Evolutionary conservation across 2,888 invertebrate species (phyloP).

Genomic region (Drosophila borealis): DNA sequence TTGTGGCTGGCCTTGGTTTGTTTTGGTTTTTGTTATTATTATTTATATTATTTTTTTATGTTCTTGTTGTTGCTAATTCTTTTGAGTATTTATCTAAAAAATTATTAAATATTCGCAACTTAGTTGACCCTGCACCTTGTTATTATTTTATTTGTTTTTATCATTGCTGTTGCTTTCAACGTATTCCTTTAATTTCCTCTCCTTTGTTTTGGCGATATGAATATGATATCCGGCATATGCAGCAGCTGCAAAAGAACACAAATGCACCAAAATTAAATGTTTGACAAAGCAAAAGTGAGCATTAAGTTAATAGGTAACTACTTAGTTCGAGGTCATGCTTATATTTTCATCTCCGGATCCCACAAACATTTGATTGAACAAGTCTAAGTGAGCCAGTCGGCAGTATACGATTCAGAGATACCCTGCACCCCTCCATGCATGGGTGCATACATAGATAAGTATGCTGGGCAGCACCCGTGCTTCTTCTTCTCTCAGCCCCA

Average conservation of each 20-base stretch:
- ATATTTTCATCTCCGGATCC: no score
- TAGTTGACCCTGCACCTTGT: neutral
- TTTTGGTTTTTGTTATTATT: conserved; percentile 1
- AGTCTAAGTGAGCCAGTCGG: no score
- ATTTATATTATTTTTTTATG: neutral
- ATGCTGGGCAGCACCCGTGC: no score
- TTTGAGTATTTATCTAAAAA: conserved; percentile 31
- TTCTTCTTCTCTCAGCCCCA: no score
- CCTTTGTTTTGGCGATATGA: conserved; percentile 58
- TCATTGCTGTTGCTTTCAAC: conserved; percentile 36
- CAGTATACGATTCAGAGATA: no score
- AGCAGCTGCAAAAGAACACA: conserved; percentile 60
- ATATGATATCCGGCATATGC: conserved; percentile 52
- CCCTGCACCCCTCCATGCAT: no score
- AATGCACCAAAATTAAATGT: neutral
- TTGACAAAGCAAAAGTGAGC: no score
- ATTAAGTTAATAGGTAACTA: no score
- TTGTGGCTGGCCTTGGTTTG: conserved; percentile 41
- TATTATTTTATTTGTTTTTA: conserved; percentile 19
- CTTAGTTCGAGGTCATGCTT: no score
- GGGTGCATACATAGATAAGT: no score
- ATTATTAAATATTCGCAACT: conserved; percentile 38
- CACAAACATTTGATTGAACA: no score
- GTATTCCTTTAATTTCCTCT: conserved; percentile 47
- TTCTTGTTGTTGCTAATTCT: conserved; percentile 48